Evolutionary conservation across 1,140 invertebrate species (phyloP).

Genomic region (Eriosoma lanigerum): DNA sequence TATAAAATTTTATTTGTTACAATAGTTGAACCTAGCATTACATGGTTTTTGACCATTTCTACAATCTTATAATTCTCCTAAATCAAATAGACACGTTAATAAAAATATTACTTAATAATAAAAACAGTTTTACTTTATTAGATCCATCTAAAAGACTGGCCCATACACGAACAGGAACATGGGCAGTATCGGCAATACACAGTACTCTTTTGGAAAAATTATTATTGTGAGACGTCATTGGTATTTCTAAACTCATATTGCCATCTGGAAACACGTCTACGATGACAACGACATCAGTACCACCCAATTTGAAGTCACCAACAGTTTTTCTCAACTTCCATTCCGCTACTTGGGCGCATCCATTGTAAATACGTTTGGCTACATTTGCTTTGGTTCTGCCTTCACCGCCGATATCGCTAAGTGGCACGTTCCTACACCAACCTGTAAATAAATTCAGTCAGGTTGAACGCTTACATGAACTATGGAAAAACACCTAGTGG

Average conservation of each 20-base stretch:
- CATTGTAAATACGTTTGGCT: slow-evolving; percentile 56
- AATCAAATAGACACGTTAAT: slow-evolving; percentile 3
- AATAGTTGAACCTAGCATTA: slow-evolving; percentile 56
- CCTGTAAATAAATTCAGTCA: slow-evolving; percentile 8
- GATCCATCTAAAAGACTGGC: slow-evolving; percentile 54
- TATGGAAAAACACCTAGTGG: not conserved
- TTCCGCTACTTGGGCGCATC: slow-evolving; percentile 55
- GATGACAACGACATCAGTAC: slow-evolving; percentile 55
- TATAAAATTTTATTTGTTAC: slow-evolving; percentile 55
- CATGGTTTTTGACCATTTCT: slow-evolving; percentile 54
- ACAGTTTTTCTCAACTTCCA: slow-evolving; percentile 56
- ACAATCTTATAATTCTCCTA: slow-evolving; percentile 55
- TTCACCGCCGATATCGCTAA: slow-evolving; percentile 46
- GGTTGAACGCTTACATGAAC: not conserved
- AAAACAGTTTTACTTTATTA: slow-evolving; percentile 38
- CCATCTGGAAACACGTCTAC: slow-evolving; percentile 57
- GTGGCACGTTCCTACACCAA: slow-evolving; percentile 51
- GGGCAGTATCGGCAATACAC: slow-evolving; percentile 56
- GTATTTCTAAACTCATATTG: slow-evolving; percentile 55
- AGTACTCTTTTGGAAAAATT: slow-evolving; percentile 56
- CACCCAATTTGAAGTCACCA: slow-evolving; percentile 54
- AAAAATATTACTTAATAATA: not conserved
- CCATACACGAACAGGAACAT: slow-evolving; percentile 56
- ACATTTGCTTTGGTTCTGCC: slow-evolving; percentile 53
- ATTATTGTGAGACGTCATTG: slow-evolving; percentile 55